Evolutionary conservation across 2,113 vertebrate species (phyloP), one percentile per base, ranked within the genome.

Genomic region (Stegostoma tigrinum): DNA sequence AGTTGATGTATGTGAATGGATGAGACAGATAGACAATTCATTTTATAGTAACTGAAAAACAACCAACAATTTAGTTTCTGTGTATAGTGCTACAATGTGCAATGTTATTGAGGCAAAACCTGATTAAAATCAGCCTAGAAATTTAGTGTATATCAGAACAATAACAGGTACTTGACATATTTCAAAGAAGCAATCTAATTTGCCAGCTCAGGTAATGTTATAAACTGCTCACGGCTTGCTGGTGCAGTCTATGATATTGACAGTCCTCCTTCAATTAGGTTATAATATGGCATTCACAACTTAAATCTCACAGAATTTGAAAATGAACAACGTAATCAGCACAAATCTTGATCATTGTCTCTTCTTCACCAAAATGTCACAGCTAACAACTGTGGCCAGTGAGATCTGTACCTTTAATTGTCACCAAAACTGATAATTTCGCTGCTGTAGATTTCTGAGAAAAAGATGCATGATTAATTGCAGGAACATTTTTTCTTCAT

Each of bases 171-270:
- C 66, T 27, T 95, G 64, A 67, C 70, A 17, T 72, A 72, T 95
- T 95, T 95, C 93, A 68, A 95, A 72, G 94, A 27, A 72, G 68
- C 72, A 95, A 95, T 70, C 68, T 72, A 45, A 93, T 93, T 55
- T 93, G 34, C 34, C 38, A 64, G 89, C 34, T 93, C 89, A 93
- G 61, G 89, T 93, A 93, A 93, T 64, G 38, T 66, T 93, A 93
- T 66, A 93, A 93, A 66, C 34, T 93, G 61, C 89, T 93, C n/a
- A 66, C 38, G 61, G 89, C 89, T 66, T 38, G 17, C 89, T 66
- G 17, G 8, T 66, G 64, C 61, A n/a, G 89, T 66, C 55, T 61
- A 19, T 64, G 89, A 64, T 19, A 66, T 66, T n/a, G 66, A 66
- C 34, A 66, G 24, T 93, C 61, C 61, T 93, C 55, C 61, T 66